A percentile compares a stretch with the other conserved stretches of the same genome.
Conservation (phyloP, 2,113 vertebrate genomes). For the Entelurus aequoreus region DNA sequence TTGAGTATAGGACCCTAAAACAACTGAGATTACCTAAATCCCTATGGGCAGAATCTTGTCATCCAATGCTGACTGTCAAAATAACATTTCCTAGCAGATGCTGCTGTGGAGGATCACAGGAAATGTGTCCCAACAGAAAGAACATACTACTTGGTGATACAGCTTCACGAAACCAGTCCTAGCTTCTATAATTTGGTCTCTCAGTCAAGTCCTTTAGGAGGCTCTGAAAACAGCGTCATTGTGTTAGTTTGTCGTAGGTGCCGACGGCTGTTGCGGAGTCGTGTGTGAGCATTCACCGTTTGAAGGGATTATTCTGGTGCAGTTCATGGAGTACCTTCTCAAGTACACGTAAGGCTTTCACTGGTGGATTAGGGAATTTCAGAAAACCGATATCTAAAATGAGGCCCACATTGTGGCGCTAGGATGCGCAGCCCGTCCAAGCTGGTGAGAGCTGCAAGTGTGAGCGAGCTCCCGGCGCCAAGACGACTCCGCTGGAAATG, state of each 20-base stretch:
- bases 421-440: constrained; percentile 83
- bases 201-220: not conserved
- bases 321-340: constrained; percentile 89
- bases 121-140: too few relatives aligned
- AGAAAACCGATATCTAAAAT: not conserved
- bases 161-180: not conserved
- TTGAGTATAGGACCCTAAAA: too few relatives aligned
- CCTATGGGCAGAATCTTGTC: too few relatives aligned
- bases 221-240: constrained; percentile 24
- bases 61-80: too few relatives aligned
- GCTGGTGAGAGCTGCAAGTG: constrained; percentile 83
- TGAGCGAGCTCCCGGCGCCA: constrained; percentile 87
- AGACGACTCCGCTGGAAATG: constrained; percentile 92
- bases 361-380: not conserved
- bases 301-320: constrained; percentile 93
- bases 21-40: too few relatives aligned
- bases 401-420: constrained; percentile 6
- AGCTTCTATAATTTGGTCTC: not conserved
- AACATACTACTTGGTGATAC: not conserved
- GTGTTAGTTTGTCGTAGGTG: constrained; percentile 86
- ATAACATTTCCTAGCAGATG: too few relatives aligned
- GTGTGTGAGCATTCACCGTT: constrained; percentile 94
- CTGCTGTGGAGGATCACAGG: too few relatives aligned
- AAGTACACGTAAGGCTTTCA: constrained; percentile 84
- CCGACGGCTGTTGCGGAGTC: constrained; percentile 86